Percentiles rank a stretch among this genome's conserved stretches.
Conservation (phyloP, 1,140 invertebrate genomes). For the Gonioctena quinquepunctata region DNA sequence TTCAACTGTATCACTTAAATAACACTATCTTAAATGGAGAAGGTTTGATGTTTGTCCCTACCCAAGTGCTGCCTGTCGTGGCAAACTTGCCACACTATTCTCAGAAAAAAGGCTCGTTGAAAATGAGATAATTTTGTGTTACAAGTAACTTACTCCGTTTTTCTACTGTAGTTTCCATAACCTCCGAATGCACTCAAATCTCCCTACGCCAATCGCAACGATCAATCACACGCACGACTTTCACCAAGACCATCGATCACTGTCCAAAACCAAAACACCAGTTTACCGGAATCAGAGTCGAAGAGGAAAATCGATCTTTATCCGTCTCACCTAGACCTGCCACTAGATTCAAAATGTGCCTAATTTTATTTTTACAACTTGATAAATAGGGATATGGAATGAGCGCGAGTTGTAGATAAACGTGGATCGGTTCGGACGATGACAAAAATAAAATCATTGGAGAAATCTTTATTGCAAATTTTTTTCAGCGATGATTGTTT, state of each 20-base stretch:
- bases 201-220: no score
- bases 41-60: no score
- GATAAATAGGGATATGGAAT: neutral
- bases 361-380: conserved; percentile 7
- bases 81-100: no score
- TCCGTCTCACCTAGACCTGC: neutral
- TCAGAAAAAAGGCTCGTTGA: no score
- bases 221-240: neutral
- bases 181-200: no score
- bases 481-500: neutral
- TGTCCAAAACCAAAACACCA: neutral
- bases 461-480: neutral
- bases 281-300: neutral
- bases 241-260: neutral
- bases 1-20: no score
- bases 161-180: no score
- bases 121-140: no score
- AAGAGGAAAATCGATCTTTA: neutral
- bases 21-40: no score
- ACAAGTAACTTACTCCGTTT: no score
- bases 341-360: neutral
- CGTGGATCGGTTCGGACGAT: neutral
- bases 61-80: no score
- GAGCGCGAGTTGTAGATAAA: conserved; percentile 1
- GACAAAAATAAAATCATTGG: neutral